A percentile compares a stretch with the other conserved stretches of the same genome.
Evolutionary conservation across 1,140 invertebrate species (phyloP).

Genomic region (Trissolcus basalis): DNA sequence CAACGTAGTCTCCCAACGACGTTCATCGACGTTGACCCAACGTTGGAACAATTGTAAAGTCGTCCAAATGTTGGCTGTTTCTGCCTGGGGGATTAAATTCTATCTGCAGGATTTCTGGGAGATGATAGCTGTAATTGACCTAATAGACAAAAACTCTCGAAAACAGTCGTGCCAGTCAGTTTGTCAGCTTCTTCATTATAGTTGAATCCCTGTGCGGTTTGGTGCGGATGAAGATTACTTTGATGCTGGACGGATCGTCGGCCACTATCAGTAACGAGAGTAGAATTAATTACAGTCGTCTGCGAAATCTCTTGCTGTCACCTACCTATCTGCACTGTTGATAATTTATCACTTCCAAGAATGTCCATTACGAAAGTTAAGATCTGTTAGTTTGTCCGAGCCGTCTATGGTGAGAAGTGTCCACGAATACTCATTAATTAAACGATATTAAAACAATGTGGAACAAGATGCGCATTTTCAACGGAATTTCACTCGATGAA

Average conservation of each 20-base stretch:
- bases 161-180: conserved; percentile 19
- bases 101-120: too few relatives aligned
- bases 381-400: conserved; percentile 2
- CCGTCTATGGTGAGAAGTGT: neutral
- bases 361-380: conserved; percentile 18
- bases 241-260: conserved; percentile 25
- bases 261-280: conserved; percentile 33
- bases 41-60: too few relatives aligned
- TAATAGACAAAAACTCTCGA: conserved; percentile 12
- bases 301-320: conserved; percentile 39
- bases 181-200: conserved; percentile 45
- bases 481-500: too few relatives aligned
- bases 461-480: too few relatives aligned
- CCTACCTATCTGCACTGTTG: conserved; percentile 31
- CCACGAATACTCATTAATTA: too few relatives aligned
- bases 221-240: conserved; percentile 35
- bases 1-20: too few relatives aligned
- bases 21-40: too few relatives aligned
- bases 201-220: conserved; percentile 28
- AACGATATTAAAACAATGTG: too few relatives aligned
- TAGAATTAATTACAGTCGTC: conserved; percentile 50
- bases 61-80: too few relatives aligned
- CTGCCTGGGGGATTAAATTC: conserved; percentile 2
- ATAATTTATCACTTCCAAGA: conserved; percentile 35
- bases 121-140: conserved; percentile 9